A percentile compares a stretch with the other conserved stretches of the same genome.
phyloP scores from a whole-genome alignment of 2,888 invertebrate genomes.

The Drosophila rellima region DNA sequence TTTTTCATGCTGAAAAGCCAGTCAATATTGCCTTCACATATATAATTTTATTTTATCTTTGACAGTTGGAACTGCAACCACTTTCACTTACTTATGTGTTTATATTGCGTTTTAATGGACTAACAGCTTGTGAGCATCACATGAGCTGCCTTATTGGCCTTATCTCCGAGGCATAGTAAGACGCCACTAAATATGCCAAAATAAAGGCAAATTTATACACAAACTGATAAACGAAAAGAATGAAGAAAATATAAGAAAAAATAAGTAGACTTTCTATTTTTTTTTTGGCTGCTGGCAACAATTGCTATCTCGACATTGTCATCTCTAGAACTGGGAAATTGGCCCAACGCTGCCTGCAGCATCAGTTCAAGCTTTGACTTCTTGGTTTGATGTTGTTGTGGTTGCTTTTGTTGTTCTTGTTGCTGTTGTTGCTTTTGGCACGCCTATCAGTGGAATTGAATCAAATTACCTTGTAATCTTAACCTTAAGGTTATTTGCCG shows the following conservation, averaged over 20 bases:
- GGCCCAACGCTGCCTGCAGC: conserved; percentile 49
- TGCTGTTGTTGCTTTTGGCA: conserved; percentile 69
- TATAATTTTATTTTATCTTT: background rate
- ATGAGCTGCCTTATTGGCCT: conserved; percentile 39
- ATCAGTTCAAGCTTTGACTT: conserved; percentile 9
- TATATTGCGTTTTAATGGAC: conserved; percentile 69
- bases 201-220: conserved; percentile 79
- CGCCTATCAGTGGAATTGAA: conserved; percentile 85
- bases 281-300: conserved; percentile 48
- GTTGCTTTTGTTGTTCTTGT: conserved; percentile 18
- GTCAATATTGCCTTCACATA: background rate
- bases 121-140: conserved; percentile 45
- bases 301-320: conserved; percentile 71
- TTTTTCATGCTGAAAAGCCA: background rate
- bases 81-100: conserved; percentile 51
- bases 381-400: background rate
- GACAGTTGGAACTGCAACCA: background rate
- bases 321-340: conserved; percentile 68
- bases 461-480: conserved; percentile 86
- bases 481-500: conserved; percentile 85
- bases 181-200: conserved; percentile 79
- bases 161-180: conserved; percentile 44
- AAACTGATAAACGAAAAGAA: conserved; percentile 66
- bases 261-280: conserved; percentile 18
- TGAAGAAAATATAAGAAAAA: conserved; percentile 18